Evolutionary conservation across 2,113 vertebrate genomes (phyloP).

Genomic region (Myodes glareolus): DNA sequence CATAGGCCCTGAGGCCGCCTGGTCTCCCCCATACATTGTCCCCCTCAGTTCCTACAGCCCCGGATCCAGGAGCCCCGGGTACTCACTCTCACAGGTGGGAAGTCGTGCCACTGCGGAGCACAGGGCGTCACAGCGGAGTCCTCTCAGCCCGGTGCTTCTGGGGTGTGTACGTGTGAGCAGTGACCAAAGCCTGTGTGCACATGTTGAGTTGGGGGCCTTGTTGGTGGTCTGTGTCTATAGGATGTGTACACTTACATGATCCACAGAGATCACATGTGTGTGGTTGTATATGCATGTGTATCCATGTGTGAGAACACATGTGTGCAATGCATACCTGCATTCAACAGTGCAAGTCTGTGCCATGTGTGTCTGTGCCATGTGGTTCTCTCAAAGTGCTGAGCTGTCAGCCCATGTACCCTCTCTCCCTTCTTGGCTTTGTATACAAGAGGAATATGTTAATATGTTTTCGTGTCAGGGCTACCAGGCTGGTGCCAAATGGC

Average conservation of each 20-base stretch:
- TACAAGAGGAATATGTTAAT: neutral
- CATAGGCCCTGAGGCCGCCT: neutral
- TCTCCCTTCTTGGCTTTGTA: neutral
- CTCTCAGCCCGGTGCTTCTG: too few relatives aligned
- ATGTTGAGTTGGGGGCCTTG: neutral
- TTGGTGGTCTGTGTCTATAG: neutral
- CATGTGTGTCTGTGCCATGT: accelerated
- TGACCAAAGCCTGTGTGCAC: accelerated
- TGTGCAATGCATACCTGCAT: neutral
- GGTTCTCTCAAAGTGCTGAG: neutral
- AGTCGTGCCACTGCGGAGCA: neutral
- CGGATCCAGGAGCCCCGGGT: neutral
- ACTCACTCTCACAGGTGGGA: neutral
- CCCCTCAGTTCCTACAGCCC: neutral
- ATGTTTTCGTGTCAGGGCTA: neutral
- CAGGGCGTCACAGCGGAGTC: neutral
- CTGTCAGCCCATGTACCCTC: neutral
- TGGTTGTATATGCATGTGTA: neutral
- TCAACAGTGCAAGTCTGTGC: neutral
- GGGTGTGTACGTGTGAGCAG: neutral
- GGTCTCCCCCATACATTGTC: neutral
- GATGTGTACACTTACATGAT: neutral
- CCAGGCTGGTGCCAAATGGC: neutral
- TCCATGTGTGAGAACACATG: accelerated
- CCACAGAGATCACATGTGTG: neutral